Conservation (phyloP, 2,113 vertebrate genomes). For the Sinosuthora webbiana region DNA sequence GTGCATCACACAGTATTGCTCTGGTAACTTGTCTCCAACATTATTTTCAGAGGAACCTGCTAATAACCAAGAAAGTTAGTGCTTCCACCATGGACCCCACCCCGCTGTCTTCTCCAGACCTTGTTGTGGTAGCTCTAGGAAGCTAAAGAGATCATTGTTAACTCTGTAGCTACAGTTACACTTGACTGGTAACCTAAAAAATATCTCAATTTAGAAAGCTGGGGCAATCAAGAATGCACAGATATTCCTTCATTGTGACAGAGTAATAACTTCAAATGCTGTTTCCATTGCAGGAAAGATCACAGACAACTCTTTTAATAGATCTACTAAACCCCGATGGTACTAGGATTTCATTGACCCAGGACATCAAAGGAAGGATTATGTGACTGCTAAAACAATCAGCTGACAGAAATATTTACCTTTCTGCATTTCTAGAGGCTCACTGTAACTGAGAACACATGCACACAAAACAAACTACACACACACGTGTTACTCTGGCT, state of each 20-base stretch:
- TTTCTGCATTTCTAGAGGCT: slow-evolving; percentile 25
- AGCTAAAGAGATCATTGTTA: background rate
- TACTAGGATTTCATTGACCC: slow-evolving; percentile 66
- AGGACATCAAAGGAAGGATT: slow-evolving; percentile 67
- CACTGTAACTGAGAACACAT: background rate
- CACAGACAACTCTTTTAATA: slow-evolving; percentile 63
- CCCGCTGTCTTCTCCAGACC: background rate
- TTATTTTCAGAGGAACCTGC: background rate
- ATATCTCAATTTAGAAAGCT: background rate
- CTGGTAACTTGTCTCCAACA: background rate
- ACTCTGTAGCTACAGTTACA: background rate
- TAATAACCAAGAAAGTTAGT: background rate
- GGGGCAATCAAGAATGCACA: background rate
- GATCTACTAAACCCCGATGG: slow-evolving; percentile 37
- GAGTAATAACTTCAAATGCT: slow-evolving; percentile 60
- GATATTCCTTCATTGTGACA: background rate
- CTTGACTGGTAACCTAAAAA: background rate
- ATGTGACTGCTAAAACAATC: slow-evolving; percentile 61
- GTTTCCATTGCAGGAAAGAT: slow-evolving; percentile 75
- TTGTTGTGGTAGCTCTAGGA: background rate
- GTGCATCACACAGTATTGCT: background rate
- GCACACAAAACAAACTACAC: background rate
- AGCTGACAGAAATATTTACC: slow-evolving; percentile 1
- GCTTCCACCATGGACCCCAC: background rate
- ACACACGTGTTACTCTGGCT: rapidly evolving